Evolutionary conservation across 2,797 vertebrate species (phyloP).

Genomic region (Chaetophractus vellerosus): DNA sequence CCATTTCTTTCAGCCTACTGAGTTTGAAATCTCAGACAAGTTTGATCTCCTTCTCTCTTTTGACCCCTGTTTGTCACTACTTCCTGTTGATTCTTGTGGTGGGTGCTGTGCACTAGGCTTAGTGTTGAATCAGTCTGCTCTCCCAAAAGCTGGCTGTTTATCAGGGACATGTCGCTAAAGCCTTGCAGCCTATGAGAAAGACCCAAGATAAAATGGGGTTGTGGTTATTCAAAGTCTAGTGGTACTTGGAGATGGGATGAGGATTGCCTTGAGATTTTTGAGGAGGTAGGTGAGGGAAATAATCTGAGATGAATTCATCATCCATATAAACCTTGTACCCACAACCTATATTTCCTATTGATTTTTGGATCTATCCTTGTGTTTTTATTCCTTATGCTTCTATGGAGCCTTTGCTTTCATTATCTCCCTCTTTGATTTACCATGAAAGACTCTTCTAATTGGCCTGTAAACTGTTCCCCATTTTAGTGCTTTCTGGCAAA

Average conservation of each 20-base stretch:
- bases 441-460: neutral
- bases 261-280: neutral
- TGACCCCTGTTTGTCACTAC: neutral
- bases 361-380: neutral
- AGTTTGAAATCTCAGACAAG: neutral
- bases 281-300: neutral
- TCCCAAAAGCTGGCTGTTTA: slow-evolving; percentile 1
- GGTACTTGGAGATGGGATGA: neutral
- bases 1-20: neutral
- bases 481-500: neutral
- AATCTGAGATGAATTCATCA: neutral
- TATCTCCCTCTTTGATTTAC: neutral
- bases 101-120: neutral
- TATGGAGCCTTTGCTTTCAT: neutral
- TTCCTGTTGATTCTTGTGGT: neutral
- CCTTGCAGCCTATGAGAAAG: neutral
- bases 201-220: neutral
- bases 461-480: neutral
- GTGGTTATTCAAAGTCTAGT: neutral
- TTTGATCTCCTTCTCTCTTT: neutral
- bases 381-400: neutral
- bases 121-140: neutral
- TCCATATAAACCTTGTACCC: neutral
- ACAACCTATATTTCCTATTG: neutral
- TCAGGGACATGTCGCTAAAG: neutral